These are phyloP conservation scores for Pterocles orientalis DNA, from an alignment of 2,113 vertebrate genomes.

Conservation along the genomic window DNA sequence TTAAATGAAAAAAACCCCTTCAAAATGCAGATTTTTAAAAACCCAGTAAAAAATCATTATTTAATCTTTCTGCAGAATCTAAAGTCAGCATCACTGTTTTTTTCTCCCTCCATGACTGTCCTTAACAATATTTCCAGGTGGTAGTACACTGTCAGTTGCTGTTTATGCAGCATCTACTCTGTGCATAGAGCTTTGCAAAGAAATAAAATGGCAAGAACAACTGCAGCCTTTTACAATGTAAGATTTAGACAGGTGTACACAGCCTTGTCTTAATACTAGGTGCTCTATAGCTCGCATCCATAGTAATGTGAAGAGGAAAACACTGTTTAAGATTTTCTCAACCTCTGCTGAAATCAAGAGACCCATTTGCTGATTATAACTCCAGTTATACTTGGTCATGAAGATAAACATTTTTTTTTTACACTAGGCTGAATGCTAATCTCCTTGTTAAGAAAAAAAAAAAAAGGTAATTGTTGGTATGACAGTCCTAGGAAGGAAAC, in stretches of 20 bases:
- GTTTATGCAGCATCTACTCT: not conserved
- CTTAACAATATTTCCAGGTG: not conserved
- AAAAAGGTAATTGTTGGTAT: not conserved
- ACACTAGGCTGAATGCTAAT: not conserved
- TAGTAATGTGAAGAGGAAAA: not conserved
- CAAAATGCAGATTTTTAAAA: not conserved
- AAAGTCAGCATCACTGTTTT: not conserved
- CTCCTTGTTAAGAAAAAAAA: not conserved
- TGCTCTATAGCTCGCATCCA: not conserved
- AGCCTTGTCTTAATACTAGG: not conserved
- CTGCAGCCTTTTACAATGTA: not conserved
- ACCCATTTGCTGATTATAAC: not conserved
- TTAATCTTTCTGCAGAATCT: not conserved
- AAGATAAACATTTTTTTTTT: not conserved
- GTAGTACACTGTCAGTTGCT: not conserved
- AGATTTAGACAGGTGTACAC: not conserved
- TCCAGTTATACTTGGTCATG: not conserved
- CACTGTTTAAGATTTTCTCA: not conserved
- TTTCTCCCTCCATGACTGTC: not conserved
- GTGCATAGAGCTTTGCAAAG: not conserved
- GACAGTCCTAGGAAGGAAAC: not conserved
- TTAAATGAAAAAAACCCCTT: not conserved
- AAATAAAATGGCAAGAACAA: not conserved
- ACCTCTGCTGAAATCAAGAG: not conserved
- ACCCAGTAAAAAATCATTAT: not conserved